These are phyloP conservation scores for Terrapene triunguis DNA, from an alignment of 2,113 vertebrate species.

Conservation along the genomic window DNA sequence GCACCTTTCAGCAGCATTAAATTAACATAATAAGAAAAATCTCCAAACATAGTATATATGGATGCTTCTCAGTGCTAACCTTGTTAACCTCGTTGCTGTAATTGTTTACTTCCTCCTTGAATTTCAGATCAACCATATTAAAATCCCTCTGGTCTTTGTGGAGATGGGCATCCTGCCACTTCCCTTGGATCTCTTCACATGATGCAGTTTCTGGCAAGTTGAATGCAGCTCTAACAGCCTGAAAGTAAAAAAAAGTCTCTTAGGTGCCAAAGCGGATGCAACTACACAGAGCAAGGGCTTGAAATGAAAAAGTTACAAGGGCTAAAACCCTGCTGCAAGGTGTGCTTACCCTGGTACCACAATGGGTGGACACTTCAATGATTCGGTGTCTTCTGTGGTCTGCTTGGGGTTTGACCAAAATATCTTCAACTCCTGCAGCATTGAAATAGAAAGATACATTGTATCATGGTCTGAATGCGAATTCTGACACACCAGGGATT, in stretches of 20 bases:
- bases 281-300: not conserved
- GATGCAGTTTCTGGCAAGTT: conserved; percentile 83
- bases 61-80: conserved; percentile 77
- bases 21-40: not conserved
- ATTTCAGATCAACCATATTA: conserved; percentile 95
- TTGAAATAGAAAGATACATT: conserved; percentile 3
- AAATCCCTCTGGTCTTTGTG: conserved; percentile 94
- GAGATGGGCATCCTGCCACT: conserved; percentile 97
- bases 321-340: not conserved
- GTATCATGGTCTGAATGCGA: not conserved
- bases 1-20: not conserved
- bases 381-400: conserved; percentile 86
- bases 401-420: conserved; percentile 89
- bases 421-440: conserved; percentile 94
- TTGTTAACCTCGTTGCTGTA: conserved; percentile 97
- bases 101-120: conserved; percentile 95
- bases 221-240: conserved; percentile 91
- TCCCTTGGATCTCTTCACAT: conserved; percentile 82
- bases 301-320: not conserved
- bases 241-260: conserved; percentile 6
- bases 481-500: not conserved
- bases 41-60: conserved; percentile 17
- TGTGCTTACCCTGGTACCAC: conserved; percentile 86
- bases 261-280: not conserved
- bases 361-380: conserved; percentile 84